phyloP scores from a whole-genome alignment of 2,113 vertebrate species.

The Crypturellus undulatus region DNA sequence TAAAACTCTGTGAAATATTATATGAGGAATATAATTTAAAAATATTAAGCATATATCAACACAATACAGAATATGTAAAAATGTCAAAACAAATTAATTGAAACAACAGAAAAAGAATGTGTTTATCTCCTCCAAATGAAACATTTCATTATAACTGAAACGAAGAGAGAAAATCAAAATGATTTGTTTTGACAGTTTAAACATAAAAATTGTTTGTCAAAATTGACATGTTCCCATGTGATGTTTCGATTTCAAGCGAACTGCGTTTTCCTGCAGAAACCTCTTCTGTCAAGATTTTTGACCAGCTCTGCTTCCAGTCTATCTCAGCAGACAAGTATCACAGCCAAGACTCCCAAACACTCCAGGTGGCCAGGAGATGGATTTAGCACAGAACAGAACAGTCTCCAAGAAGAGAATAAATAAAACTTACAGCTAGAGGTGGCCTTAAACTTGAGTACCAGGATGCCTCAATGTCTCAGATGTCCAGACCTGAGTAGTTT shows the following conservation, averaged over 20 bases:
- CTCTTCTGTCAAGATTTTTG: conserved; percentile 66
- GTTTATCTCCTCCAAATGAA: conserved; percentile 37
- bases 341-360: conserved; percentile 56
- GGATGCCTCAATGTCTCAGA: background rate
- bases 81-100: conserved; percentile 63
- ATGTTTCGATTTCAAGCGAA: background rate
- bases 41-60: background rate
- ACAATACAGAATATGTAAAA: background rate
- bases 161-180: conserved; percentile 26
- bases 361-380: conserved; percentile 68
- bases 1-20: background rate
- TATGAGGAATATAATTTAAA: background rate
- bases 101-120: conserved; percentile 46
- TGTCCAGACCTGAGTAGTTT: background rate
- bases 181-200: conserved; percentile 61
- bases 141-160: background rate
- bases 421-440: conserved; percentile 31
- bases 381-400: conserved; percentile 62
- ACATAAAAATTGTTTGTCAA: conserved; percentile 39
- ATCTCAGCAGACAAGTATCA: conserved; percentile 61
- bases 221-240: conserved; percentile 52
- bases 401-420: conserved; percentile 50
- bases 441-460: background rate
- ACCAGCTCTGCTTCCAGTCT: conserved; percentile 54
- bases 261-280: conserved; percentile 35